A percentile compares a stretch with the other conserved stretches of the same genome.
Evolutionary conservation across 2,888 invertebrate genomes (phyloP).

Genomic region (Limnephilus marmoratus): DNA sequence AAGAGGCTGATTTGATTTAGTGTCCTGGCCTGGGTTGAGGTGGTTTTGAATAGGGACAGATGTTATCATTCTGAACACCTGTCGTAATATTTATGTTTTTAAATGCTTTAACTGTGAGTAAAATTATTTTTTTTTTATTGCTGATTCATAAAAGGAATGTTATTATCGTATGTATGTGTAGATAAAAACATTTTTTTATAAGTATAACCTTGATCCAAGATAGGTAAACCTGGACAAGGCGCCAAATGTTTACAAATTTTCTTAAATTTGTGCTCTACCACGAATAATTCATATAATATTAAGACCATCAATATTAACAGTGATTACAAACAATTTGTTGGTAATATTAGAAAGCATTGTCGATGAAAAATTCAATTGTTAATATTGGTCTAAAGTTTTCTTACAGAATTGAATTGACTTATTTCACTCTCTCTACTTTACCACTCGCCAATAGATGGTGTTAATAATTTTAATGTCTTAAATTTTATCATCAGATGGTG

Average conservation of each 20-base stretch:
- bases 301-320: background rate
- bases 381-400: background rate
- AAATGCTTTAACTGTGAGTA: background rate
- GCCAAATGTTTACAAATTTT: background rate
- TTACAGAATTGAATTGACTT: background rate
- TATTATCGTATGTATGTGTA: background rate
- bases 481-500: background rate
- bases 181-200: background rate
- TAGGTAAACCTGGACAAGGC: too few species aligned
- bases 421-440: background rate
- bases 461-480: background rate
- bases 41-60: background rate
- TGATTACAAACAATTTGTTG: background rate
- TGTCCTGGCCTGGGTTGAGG: background rate
- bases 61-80: constrained; percentile 1
- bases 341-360: background rate
- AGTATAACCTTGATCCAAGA: too few species aligned
- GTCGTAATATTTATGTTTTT: background rate
- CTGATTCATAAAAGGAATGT: background rate
- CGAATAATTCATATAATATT: background rate
- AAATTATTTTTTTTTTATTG: background rate
- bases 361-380: background rate
- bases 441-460: background rate
- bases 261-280: background rate
- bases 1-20: too few species aligned